Base-by-base conservation (phyloP, 1,140 invertebrate species). In the Grapholita molesta region DNA sequence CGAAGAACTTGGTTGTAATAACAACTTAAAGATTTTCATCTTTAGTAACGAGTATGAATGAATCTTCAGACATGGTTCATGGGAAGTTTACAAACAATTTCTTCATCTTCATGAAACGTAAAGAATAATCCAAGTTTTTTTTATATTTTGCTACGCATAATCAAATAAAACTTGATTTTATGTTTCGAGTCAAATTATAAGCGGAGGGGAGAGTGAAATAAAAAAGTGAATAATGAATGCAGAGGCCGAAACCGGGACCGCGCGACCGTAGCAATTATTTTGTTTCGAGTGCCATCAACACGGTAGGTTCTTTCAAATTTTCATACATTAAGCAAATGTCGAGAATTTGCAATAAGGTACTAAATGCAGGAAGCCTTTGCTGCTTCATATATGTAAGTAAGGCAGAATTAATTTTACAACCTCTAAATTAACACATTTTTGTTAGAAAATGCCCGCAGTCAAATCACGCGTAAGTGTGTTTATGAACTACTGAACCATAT, bases 121-220 rank as follows among this genome's bases (percentile, higher is more conserved):
- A 82, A 82, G 81, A 81, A 76, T 84, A 77, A 83, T 83, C 76
- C 70, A 70, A 71, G 75, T 68, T 86, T 82, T 74, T 30, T 30
- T 4, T 30, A 48, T 80, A n/a, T 84, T 85, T 84, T 86, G 80
- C 77, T 80, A 83, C 81, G 81, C 75, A 82, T 88, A 89, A 91
- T 90, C 83, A 88, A 91, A 89, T 89, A 89, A 89, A 91, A 91
- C 85, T 88, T 88, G 88, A 91, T 91, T 90, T 91, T 90, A 90
- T 89, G 87, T 90, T 91, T 89, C 85, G 77, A 89, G 84, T 88
- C 87, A 89, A 91, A 91, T 91, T 91, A 91, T 90, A 91, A 90
- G 85, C 86, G 80, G 77, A 86, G 86, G 83, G 89, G 85, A 83
- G 85, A 84, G 83, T 73, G 79, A 88, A 91, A 90, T 89, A 91